Conservation (phyloP, 2,888 invertebrate species). For the Acronicta aceris region DNA sequence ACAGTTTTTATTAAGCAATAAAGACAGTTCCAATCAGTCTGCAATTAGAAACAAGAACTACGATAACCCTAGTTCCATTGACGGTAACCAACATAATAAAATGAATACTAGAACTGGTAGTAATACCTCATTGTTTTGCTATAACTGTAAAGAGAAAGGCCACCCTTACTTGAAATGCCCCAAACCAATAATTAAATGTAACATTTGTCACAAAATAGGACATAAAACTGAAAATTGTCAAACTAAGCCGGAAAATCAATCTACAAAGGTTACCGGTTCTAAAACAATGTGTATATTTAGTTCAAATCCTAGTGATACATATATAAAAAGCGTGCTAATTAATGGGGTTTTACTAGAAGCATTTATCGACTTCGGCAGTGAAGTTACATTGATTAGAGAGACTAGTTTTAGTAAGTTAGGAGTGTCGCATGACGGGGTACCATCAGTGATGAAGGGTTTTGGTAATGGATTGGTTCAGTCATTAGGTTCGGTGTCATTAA, state of each 20-base stretch:
- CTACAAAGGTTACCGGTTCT: neutral
- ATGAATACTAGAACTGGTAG: neutral
- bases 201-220: conserved; percentile 8
- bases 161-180: conserved; percentile 7
- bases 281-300: conserved; percentile 11
- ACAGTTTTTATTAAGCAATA: conserved; percentile 16
- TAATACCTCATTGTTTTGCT: conserved; percentile 3
- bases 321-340: neutral
- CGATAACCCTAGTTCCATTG: neutral
- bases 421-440: neutral
- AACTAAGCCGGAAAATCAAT: neutral
- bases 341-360: conserved; percentile 1
- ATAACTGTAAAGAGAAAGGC: conserved; percentile 21
- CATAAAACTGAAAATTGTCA: conserved; percentile 9
- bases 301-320: conserved; percentile 3
- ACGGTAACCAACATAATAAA: neutral
- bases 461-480: conserved; percentile 8
- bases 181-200: conserved; percentile 14
- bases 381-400: conserved; percentile 2
- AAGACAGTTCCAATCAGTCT: neutral
- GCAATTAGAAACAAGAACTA: neutral
- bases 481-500: neutral
- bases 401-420: neutral
- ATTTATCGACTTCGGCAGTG: conserved; percentile 21
- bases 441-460: conserved; percentile 10